These are phyloP conservation scores for Acanthopagrus latus DNA, from an alignment of 2,797 vertebrate genomes.

Conservation along the genomic window DNA sequence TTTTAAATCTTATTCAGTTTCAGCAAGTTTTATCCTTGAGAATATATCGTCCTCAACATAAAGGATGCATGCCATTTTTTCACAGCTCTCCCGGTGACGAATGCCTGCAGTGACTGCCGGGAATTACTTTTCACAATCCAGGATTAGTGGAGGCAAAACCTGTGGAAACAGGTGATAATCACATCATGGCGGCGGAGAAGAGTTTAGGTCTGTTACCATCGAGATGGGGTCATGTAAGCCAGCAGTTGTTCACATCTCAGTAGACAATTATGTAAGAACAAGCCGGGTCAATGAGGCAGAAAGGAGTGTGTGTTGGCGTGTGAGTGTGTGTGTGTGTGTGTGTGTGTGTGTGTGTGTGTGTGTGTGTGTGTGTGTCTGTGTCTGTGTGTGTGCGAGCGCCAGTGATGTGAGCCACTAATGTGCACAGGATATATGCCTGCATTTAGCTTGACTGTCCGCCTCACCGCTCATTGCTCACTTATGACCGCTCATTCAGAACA, in stretches of 20 bases:
- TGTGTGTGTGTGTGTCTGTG: background rate
- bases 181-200: background rate
- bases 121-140: slow-evolving; percentile 24
- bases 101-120: slow-evolving; percentile 23
- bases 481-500: slow-evolving; percentile 52
- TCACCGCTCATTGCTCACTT: slow-evolving; percentile 47
- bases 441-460: slow-evolving; percentile 40
- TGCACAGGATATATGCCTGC: slow-evolving; percentile 31
- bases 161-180: slow-evolving; percentile 30
- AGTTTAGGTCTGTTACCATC: slow-evolving; percentile 44
- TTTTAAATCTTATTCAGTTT: background rate
- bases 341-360: background rate
- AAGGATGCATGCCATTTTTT: background rate
- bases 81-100: background rate
- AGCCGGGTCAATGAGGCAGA: slow-evolving; percentile 60
- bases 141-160: slow-evolving; percentile 33
- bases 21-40: background rate
- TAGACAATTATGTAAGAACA: slow-evolving; percentile 59
- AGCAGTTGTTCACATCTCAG: slow-evolving; percentile 49
- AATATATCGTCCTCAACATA: background rate
- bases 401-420: slow-evolving; percentile 26
- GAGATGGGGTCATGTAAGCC: slow-evolving; percentile 35
- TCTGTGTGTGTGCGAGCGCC: background rate
- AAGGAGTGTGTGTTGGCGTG: slow-evolving; percentile 13
- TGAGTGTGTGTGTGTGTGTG: background rate